These are phyloP conservation scores for Micrasema minimum DNA, from an alignment of 1,140 invertebrate genomes.

Conservation along the genomic window DNA sequence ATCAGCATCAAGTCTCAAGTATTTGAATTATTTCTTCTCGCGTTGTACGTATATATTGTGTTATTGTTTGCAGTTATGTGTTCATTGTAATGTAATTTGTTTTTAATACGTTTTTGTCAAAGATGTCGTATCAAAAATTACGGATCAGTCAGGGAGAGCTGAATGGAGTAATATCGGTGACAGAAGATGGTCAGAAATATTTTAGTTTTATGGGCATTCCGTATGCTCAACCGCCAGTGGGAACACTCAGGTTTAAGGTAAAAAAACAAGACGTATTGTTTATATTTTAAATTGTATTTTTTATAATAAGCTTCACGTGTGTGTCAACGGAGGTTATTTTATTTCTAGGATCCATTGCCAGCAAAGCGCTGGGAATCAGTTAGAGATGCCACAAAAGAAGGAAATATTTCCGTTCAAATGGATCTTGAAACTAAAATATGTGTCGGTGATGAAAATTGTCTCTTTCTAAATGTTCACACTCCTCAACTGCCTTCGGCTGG, in stretches of 20 bases:
- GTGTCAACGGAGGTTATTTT: no score
- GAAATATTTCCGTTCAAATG: conserved; percentile 60
- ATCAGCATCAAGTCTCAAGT: no score
- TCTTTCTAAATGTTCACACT: conserved; percentile 43
- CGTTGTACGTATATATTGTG: no score
- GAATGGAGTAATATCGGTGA: conserved; percentile 14
- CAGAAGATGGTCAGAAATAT: conserved; percentile 15
- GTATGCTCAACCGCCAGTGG: conserved; percentile 38
- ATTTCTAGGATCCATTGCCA: conserved; percentile 58
- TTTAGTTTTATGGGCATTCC: conserved; percentile 39
- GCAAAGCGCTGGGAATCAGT: conserved; percentile 61
- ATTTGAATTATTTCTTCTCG: no score
- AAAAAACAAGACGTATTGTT: no score
- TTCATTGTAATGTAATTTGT: no score
- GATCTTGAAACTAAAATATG: background rate
- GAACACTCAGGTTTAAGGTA: conserved; percentile 40
- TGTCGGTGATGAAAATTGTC: conserved; percentile 42
- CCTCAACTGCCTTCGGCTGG: conserved; percentile 48
- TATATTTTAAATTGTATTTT: no score
- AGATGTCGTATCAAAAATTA: conserved; percentile 14
- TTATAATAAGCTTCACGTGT: no score
- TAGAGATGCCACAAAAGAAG: conserved; percentile 60
- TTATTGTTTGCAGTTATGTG: no score
- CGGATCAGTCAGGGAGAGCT: conserved; percentile 33
- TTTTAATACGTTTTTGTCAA: no score